Percentiles rank a stretch among this genome's conserved stretches.
phyloP scores from a whole-genome alignment of 2,113 vertebrate genomes.

The Rafetus swinhoei region DNA sequence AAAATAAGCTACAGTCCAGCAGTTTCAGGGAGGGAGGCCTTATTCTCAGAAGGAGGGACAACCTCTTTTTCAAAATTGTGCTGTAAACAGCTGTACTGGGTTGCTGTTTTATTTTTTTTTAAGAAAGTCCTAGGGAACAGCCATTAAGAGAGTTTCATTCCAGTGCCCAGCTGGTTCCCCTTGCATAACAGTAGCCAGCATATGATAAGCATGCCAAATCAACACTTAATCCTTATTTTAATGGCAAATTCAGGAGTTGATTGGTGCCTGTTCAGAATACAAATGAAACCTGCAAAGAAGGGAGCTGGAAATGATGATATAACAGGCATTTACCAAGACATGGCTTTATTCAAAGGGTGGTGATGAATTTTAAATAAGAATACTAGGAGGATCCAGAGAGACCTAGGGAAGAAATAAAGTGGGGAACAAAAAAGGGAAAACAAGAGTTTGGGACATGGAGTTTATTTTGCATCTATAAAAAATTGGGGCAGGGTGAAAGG shows the following conservation, averaged over 20 bases:
- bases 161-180: constrained; percentile 34
- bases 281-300: constrained; percentile 41
- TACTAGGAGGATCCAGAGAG: background rate
- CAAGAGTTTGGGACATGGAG: background rate
- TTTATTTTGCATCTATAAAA: constrained; percentile 6
- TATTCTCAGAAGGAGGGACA: constrained; percentile 40
- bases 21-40: background rate
- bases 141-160: constrained; percentile 43
- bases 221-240: constrained; percentile 67
- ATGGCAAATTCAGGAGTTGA: constrained; percentile 42
- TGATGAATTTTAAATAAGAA: background rate
- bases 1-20: background rate
- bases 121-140: constrained; percentile 14
- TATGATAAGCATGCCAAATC: constrained; percentile 58
- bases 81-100: background rate
- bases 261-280: constrained; percentile 33
- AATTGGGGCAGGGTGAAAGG: background rate
- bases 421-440: background rate
- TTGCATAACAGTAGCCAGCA: constrained; percentile 29
- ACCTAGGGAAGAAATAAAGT: background rate
- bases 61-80: background rate
- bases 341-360: constrained; percentile 17
- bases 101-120: background rate
- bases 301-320: constrained; percentile 35
- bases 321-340: constrained; percentile 27